phyloP scores from a whole-genome alignment of 1,140 invertebrate species.

The Scylla paramamosain region DNA sequence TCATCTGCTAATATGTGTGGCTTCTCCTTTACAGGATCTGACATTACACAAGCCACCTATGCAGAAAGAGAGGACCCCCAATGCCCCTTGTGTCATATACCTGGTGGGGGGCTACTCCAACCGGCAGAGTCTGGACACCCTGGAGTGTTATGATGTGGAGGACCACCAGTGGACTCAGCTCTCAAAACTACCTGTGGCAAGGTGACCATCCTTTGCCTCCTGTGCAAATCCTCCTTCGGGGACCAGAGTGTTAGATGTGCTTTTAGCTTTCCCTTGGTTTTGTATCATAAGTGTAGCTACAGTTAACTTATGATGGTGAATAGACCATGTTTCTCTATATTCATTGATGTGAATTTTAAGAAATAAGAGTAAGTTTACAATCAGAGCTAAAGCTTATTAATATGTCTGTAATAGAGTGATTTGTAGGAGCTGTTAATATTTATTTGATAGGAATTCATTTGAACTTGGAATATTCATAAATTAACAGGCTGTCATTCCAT shows the following conservation, averaged over 20 bases:
- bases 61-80: slow-evolving; percentile 91
- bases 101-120: slow-evolving; percentile 92
- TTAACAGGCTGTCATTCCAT: too few species aligned
- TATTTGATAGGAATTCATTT: too few species aligned
- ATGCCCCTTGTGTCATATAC: slow-evolving; percentile 92
- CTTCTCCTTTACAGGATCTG: slow-evolving; percentile 84
- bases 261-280: slow-evolving; percentile 80
- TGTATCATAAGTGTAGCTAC: slow-evolving; percentile 81
- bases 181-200: slow-evolving; percentile 63
- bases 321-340: too few species aligned
- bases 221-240: background rate
- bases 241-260: too few species aligned
- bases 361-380: too few species aligned
- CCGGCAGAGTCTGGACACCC: slow-evolving; percentile 89
- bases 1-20: background rate
- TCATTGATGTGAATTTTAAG: too few species aligned
- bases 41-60: slow-evolving; percentile 90
- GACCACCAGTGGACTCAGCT: slow-evolving; percentile 91
- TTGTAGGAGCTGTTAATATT: too few species aligned
- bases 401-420: too few species aligned
- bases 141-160: slow-evolving; percentile 93
- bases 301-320: too few species aligned
- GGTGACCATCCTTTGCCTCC: slow-evolving; percentile 28
- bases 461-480: too few species aligned
- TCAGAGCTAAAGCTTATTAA: too few species aligned